Evolutionary conservation across 2,797 vertebrate species (phyloP), one percentile per base, ranked within the genome.

Genomic region (Acanthis flammea): DNA sequence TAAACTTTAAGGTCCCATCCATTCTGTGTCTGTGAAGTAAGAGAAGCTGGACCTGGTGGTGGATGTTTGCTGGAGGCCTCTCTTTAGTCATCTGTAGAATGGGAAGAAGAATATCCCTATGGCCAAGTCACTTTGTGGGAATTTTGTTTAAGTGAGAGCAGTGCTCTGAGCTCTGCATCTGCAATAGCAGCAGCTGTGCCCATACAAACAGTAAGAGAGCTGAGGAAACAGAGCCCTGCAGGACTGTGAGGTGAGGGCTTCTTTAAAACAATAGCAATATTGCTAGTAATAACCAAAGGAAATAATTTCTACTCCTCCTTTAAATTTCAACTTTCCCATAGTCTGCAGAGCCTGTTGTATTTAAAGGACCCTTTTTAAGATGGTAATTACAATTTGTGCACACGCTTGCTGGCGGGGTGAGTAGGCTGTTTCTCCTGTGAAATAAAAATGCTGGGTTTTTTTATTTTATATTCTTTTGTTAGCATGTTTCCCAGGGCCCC

Each of bases 331-430:
- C 37, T 94, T 91, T 27, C 47, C 13, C 0, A 0, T 48, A 70
- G 82, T 70, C 63, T 92, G 79, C 91, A n/a, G 66, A 91, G 79
- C 70, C 67, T 60, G 30, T 51, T 83, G 63, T 78, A 76, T 91
- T 78, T 90, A 60, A 92, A 91, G 47, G 24, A 37, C 23, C 78
- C 66, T 90, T 86, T 94, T 88, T 63, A 88, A 81, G 66, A 62
- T 10, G 62, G 35, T 57, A 70, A 67, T 94, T 73, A 63, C n/a
- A 83, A 65, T 92, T 90, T 65, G 33, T 72, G 54, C 51, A 24
- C 19, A 12, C 0, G 30, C 78, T 51, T 71, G 63, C 47, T 63
- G 1, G 1, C 0, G 0, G 55, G 54, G 45, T 61, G 53, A 54
- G 22, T 10, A 58, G 87, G 55, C 60, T 41, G 35, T 57, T 88